These are phyloP conservation scores for Drosophila funebris DNA, from an alignment of 1,140 invertebrate species.

Conservation along the genomic window DNA sequence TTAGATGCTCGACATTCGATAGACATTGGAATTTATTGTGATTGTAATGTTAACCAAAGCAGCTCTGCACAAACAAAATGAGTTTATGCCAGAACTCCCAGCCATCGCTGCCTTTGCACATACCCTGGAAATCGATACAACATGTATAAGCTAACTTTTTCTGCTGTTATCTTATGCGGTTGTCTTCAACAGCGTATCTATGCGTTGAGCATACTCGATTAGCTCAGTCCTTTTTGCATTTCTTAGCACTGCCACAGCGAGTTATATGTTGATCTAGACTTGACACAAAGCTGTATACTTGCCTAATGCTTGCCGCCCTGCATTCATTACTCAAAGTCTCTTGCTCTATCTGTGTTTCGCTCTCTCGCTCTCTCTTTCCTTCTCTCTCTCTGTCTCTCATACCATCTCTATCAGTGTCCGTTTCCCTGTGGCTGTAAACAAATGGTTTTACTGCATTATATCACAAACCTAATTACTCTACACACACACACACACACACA, in stretches of 20 bases:
- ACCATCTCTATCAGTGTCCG: too few species aligned
- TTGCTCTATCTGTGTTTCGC: neutral
- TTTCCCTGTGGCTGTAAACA: conserved; percentile 13
- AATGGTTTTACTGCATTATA: conserved; percentile 40
- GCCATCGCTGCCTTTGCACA: neutral
- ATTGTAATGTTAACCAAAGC: conserved; percentile 61
- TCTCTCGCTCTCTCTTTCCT: neutral
- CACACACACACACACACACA: too few species aligned
- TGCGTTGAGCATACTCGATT: neutral
- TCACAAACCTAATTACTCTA: conserved; percentile 39
- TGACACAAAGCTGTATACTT: conserved; percentile 10
- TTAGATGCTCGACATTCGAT: conserved; percentile 54
- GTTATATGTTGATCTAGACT: conserved; percentile 43
- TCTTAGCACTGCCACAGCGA: conserved; percentile 23
- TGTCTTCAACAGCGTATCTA: conserved; percentile 1
- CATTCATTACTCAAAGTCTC: conserved; percentile 76
- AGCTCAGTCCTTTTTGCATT: neutral
- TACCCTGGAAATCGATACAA: neutral
- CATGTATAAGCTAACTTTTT: too few species aligned
- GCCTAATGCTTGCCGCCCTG: conserved; percentile 18
- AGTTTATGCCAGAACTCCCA: conserved; percentile 50
- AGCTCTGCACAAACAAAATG: conserved; percentile 48
- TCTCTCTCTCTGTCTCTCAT: neutral
- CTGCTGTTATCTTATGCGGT: too few species aligned
- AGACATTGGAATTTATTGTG: conserved; percentile 80